These are phyloP conservation scores for Nemapogon koenigi DNA, from an alignment of 2,888 invertebrate genomes.

Conservation along the genomic window DNA sequence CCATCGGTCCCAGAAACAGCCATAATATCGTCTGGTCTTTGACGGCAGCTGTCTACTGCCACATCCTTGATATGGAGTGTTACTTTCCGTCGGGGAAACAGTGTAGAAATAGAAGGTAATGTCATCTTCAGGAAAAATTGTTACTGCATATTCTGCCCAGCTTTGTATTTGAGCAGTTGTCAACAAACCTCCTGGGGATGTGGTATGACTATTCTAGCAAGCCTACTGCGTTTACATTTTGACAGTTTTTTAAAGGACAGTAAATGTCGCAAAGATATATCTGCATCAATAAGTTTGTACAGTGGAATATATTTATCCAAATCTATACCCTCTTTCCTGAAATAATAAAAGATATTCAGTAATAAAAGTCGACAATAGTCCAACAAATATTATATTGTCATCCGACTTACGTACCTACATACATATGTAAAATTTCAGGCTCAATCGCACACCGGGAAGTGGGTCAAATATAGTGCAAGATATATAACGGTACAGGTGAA, in stretches of 20 bases:
- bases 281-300: background rate
- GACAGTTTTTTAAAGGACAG: background rate
- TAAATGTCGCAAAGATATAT: background rate
- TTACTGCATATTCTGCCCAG: background rate
- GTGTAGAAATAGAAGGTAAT: background rate
- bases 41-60: background rate
- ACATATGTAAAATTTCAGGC: too few relatives aligned
- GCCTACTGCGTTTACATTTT: background rate
- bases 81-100: background rate
- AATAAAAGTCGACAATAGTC: too few relatives aligned
- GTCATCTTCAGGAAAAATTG: background rate
- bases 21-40: background rate
- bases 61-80: background rate
- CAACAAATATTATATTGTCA: too few relatives aligned
- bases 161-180: background rate
- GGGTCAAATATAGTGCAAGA: too few relatives aligned
- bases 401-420: too few relatives aligned
- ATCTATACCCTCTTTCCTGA: too few relatives aligned
- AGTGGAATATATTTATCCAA: background rate
- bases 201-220: background rate
- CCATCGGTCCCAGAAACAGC: background rate
- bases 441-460: too few relatives aligned
- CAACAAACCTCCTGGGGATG: background rate
- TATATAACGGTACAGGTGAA: too few relatives aligned
- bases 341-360: too few relatives aligned